These are phyloP conservation scores for Philhelius pedissequus DNA, from an alignment of 2,888 invertebrate species.

Conservation along the genomic window DNA sequence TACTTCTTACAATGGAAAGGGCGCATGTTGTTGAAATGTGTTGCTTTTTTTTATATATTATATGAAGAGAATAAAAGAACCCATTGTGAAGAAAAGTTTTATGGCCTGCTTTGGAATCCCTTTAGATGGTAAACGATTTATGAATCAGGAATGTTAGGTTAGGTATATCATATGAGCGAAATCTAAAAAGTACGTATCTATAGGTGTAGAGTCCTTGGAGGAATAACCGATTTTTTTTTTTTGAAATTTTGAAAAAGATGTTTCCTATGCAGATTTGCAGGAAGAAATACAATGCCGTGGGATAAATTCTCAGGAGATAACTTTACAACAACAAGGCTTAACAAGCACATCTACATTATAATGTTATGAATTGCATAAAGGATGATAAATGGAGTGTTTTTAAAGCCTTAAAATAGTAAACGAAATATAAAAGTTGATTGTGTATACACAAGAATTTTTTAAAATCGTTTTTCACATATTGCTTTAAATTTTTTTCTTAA, in stretches of 20 bases:
- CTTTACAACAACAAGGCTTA: neutral
- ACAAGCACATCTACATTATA: too few relatives aligned
- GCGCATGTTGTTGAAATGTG: slow-evolving; percentile 5
- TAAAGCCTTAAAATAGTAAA: too few relatives aligned
- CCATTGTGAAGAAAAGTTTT: neutral
- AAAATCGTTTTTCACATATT: too few relatives aligned
- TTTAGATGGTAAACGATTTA: neutral
- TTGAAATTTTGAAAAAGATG: neutral
- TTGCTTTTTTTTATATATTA: neutral
- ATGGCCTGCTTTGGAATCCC: neutral
- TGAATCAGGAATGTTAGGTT: neutral
- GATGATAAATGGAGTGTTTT: too few relatives aligned
- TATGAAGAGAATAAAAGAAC: neutral
- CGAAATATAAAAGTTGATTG: too few relatives aligned
- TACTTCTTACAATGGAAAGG: neutral
- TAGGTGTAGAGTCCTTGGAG: neutral
- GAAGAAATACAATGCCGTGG: neutral
- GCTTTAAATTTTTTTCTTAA: too few relatives aligned
- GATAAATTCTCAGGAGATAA: neutral
- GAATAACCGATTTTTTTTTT: neutral
- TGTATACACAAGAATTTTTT: too few relatives aligned
- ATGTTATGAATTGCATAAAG: neutral
- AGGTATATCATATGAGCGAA: neutral
- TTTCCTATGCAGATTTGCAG: neutral
- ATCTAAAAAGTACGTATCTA: neutral